Conservation (phyloP, 2,797 vertebrate species). For the Karalla daura region DNA sequence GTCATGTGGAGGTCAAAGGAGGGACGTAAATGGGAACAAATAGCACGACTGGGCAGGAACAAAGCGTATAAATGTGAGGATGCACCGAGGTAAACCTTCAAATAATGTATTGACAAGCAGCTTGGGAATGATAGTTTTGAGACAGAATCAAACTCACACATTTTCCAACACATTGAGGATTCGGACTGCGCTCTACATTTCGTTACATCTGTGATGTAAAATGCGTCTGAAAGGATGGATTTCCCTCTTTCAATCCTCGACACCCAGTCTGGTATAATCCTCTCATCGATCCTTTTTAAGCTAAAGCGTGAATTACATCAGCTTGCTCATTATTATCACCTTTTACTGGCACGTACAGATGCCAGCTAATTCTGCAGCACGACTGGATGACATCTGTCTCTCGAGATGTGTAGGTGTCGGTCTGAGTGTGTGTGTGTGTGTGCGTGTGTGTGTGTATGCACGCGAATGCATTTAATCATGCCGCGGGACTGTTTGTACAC, state of each 20-base stretch:
- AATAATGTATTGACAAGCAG: too few species aligned
- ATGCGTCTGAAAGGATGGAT: too few species aligned
- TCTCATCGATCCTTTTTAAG: background rate
- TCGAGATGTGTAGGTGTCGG: background rate
- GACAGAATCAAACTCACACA: too few species aligned
- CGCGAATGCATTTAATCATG: background rate
- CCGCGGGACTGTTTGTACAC: slow-evolving; percentile 6
- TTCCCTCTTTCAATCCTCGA: background rate
- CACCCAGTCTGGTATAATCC: background rate
- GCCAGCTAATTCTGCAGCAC: slow-evolving; percentile 14
- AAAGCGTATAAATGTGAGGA: too few species aligned
- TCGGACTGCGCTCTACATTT: too few species aligned
- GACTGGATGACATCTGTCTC: slow-evolving; percentile 30
- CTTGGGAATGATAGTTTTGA: too few species aligned
- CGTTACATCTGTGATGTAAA: too few species aligned
- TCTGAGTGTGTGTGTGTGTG: slow-evolving; percentile 7
- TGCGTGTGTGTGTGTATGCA: background rate
- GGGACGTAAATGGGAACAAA: slow-evolving; percentile 11
- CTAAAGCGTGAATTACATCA: slow-evolving; percentile 33
- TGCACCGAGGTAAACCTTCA: too few species aligned
- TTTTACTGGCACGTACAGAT: slow-evolving; percentile 12
- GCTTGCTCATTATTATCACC: slow-evolving; percentile 25
- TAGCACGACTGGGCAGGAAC: background rate
- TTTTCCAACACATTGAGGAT: too few species aligned
- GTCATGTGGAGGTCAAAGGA: slow-evolving; percentile 6